Conservation (phyloP, 2,888 invertebrate genomes). For the Celastrina argiolus region DNA sequence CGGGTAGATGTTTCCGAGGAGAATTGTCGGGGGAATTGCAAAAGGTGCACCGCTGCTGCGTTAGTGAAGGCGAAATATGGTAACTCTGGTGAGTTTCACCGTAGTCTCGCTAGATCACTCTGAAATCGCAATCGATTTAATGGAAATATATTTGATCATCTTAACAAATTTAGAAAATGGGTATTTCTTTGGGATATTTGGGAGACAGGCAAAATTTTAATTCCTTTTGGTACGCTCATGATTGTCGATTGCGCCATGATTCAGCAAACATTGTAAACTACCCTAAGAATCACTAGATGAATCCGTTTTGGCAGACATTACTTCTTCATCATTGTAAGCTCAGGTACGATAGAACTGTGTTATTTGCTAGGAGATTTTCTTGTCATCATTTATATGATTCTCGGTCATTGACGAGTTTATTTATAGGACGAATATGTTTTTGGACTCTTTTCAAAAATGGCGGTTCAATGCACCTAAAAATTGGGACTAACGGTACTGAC, state of each 20-base stretch:
- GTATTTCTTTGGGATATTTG: neutral
- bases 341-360: neutral
- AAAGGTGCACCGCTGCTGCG: conserved; percentile 61
- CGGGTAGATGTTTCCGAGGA: conserved; percentile 53
- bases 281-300: neutral
- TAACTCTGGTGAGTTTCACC: conserved; percentile 61
- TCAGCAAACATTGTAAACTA: neutral
- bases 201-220: neutral
- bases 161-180: neutral
- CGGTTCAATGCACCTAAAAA: conserved; percentile 9
- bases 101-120: conserved; percentile 35
- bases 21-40: conserved; percentile 57
- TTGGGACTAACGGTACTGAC: neutral
- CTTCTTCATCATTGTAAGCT: neutral
- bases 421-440: conserved; percentile 5
- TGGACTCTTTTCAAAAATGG: conserved; percentile 15
- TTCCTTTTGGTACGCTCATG: neutral
- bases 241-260: neutral
- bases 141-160: neutral
- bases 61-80: conserved; percentile 56
- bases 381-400: neutral
- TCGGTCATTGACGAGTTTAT: conserved; percentile 11
- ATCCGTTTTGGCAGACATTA: neutral
- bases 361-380: conserved; percentile 1
- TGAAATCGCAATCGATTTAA: neutral